Conservation (phyloP, 1,140 invertebrate genomes). For the Heliconius congener region DNA sequence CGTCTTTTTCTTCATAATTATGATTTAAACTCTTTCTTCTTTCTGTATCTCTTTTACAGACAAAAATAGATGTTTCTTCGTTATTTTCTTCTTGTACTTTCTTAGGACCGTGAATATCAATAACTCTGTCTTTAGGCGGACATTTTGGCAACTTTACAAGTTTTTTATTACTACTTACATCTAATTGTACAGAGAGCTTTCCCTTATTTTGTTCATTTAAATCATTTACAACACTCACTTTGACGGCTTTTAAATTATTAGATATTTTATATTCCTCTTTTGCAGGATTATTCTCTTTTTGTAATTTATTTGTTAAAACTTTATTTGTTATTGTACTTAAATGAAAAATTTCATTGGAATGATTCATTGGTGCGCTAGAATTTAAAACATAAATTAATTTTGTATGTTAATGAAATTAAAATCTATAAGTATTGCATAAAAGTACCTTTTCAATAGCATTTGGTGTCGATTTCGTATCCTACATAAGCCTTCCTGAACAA, state of each 20-base stretch:
- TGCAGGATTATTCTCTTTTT: conserved; percentile 68
- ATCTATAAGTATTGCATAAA: conserved; percentile 15
- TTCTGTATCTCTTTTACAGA: conserved; percentile 7
- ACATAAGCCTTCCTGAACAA: conserved; percentile 57
- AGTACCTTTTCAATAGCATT: conserved; percentile 69
- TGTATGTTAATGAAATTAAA: background rate
- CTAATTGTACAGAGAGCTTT: conserved; percentile 58
- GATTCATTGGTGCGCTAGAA: conserved; percentile 60
- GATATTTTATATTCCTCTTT: conserved; percentile 51
- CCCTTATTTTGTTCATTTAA: conserved; percentile 44
- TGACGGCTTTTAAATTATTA: conserved; percentile 45
- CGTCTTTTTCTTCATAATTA: conserved; percentile 10
- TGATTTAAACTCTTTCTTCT: conserved; percentile 24
- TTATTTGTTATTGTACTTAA: background rate
- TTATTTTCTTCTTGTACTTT: conserved; percentile 26
- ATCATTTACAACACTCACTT: conserved; percentile 62
- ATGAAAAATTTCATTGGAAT: conserved; percentile 49
- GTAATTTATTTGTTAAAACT: conserved; percentile 45
- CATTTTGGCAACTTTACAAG: conserved; percentile 54
- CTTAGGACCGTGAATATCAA: conserved; percentile 34
- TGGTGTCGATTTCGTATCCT: conserved; percentile 70
- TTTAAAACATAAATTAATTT: conserved; percentile 7
- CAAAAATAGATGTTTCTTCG: conserved; percentile 6
- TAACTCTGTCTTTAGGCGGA: conserved; percentile 41
- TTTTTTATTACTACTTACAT: conserved; percentile 64